A percentile compares a stretch with the other conserved stretches of the same genome.
These are phyloP conservation scores for Tanytarsus gracilentus DNA, from an alignment of 2,888 invertebrate genomes.

Conservation along the genomic window DNA sequence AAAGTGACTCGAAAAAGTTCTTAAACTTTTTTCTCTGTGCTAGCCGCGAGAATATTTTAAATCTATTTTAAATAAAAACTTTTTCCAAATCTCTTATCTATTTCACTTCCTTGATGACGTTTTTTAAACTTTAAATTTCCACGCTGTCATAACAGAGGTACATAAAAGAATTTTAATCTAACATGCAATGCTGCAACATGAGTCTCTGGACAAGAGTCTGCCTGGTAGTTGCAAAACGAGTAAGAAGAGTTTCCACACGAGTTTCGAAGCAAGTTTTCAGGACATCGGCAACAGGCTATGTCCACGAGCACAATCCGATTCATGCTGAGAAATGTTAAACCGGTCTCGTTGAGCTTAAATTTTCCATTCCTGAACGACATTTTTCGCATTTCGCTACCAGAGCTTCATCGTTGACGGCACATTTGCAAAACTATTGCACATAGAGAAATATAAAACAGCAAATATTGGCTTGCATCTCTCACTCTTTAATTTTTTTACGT, in stretches of 20 bases:
- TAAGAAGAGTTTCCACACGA: constrained; percentile 1
- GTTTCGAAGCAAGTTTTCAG: constrained; percentile 16
- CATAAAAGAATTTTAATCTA: constrained; percentile 4
- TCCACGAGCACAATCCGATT: constrained; percentile 13
- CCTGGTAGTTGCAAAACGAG: constrained; percentile 12
- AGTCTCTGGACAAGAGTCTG: not conserved
- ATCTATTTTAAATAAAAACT: not conserved
- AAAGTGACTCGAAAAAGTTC: not conserved
- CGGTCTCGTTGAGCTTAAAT: constrained; percentile 5
- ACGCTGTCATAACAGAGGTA: constrained; percentile 22
- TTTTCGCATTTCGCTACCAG: constrained; percentile 27
- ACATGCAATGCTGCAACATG: not conserved
- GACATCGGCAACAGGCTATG: not conserved
- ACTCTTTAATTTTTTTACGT: too few relatives aligned
- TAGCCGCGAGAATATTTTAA: not conserved
- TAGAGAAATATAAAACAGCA: too few relatives aligned
- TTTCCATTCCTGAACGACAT: constrained; percentile 28
- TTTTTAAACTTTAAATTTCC: constrained; percentile 28
- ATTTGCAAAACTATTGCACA: constrained; percentile 3
- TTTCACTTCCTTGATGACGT: constrained; percentile 1
- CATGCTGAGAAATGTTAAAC: constrained; percentile 24
- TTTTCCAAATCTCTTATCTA: not conserved
- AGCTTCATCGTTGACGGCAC: constrained; percentile 4
- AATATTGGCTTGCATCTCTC: too few relatives aligned
- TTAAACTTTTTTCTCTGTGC: not conserved